phyloP scores from a whole-genome alignment of 2,888 invertebrate genomes.

The Hemistola chrysoprasaria region DNA sequence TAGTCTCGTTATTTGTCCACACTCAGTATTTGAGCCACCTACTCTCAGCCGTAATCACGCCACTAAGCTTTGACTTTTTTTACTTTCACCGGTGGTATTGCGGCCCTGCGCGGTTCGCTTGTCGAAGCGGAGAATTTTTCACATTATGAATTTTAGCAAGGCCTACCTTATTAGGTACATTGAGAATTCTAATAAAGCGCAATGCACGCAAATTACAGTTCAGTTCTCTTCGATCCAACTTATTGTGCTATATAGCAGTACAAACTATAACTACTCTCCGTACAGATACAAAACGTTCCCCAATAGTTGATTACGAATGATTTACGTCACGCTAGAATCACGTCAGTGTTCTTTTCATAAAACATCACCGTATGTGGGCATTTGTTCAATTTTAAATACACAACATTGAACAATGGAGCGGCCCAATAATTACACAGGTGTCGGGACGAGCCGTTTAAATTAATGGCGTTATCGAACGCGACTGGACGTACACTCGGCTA shows the following conservation, averaged over 20 bases:
- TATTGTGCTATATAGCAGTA: too few species aligned
- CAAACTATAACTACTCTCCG: constrained; percentile 22
- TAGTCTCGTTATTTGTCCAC: constrained; percentile 67
- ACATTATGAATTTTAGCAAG: constrained; percentile 49
- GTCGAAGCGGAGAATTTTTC: constrained; percentile 45
- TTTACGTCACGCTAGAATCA: constrained; percentile 55
- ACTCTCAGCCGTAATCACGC: constrained; percentile 59
- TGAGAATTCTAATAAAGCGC: constrained; percentile 54
- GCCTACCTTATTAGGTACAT: too few species aligned
- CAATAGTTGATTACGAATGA: constrained; percentile 56
- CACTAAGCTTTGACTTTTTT: constrained; percentile 62
- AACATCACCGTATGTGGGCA: constrained; percentile 40
- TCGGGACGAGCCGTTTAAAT: constrained; percentile 48
- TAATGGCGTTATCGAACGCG: constrained; percentile 48
- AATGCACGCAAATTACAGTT: constrained; percentile 29
- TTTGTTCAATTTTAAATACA: constrained; percentile 54
- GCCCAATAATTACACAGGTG: constrained; percentile 49
- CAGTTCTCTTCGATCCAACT: constrained; percentile 32
- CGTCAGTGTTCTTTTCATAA: constrained; percentile 45
- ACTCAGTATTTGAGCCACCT: constrained; percentile 59
- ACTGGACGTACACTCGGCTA: constrained; percentile 33
- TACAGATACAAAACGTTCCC: constrained; percentile 50
- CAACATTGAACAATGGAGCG: constrained; percentile 51
- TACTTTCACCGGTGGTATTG: constrained; percentile 44
- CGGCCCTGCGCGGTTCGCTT: constrained; percentile 40